Conservation (phyloP, 2,888 invertebrate genomes). For the Watsonalla cultraria region DNA sequence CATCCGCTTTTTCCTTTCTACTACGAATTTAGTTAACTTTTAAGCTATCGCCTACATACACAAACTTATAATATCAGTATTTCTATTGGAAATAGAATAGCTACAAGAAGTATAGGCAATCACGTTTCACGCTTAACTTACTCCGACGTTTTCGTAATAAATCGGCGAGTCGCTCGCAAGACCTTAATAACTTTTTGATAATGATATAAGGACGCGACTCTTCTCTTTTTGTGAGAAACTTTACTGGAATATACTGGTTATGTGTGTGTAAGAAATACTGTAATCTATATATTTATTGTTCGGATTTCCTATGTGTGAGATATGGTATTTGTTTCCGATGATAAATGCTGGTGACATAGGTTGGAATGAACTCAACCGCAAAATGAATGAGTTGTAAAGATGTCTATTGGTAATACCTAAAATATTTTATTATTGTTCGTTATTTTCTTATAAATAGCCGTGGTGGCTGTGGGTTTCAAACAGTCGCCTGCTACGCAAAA, state of each 20-base stretch:
- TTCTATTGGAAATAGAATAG: no score
- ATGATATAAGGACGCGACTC: constrained; percentile 35
- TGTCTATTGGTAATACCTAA: no score
- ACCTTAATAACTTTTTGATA: constrained; percentile 50
- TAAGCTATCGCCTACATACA: no score
- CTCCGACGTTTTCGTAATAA: constrained; percentile 17
- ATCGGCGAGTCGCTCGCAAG: constrained; percentile 26
- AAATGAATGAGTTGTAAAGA: no score
- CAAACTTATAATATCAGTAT: no score
- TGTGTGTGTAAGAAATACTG: constrained; percentile 36
- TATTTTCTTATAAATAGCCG: no score
- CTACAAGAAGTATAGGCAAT: background rate
- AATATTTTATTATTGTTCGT: no score
- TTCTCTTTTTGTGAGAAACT: constrained; percentile 30
- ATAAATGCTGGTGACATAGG: background rate
- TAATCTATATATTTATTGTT: constrained; percentile 40
- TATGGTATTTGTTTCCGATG: background rate
- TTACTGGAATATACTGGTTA: constrained; percentile 45
- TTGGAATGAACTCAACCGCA: background rate
- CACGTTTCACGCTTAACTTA: constrained; percentile 3
- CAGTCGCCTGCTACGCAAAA: no score
- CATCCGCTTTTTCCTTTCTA: no score
- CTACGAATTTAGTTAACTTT: no score
- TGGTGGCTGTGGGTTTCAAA: no score
- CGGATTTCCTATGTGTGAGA: constrained; percentile 19